Evolutionary conservation across 2,797 vertebrate genomes (phyloP), one percentile per base, ranked within the genome.

Genomic region (Hybognathus amarus): DNA sequence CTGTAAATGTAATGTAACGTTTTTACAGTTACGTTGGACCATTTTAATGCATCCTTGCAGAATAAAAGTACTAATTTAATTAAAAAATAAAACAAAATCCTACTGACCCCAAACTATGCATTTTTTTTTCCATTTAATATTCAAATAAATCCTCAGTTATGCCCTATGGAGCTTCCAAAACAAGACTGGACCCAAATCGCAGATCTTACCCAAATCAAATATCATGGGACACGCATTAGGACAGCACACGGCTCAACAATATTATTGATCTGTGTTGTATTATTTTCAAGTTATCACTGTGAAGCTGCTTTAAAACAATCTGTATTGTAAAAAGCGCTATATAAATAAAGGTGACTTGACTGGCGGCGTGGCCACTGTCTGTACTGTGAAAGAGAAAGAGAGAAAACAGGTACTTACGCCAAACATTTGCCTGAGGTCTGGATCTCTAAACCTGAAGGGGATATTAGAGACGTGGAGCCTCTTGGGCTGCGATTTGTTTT

Each of bases 341-440:
- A 33, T 33, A 33, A 33, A 33, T 33, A 33, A 33, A 33, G 30
- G 30, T 33, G 30, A 33, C 30, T 33, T 33, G 30, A 3, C 30
- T 33, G 30, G 30, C 30, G 30, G 79, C 20, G 12, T 36, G 30
- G 20, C 24, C 69, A 17, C 38, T 36, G 18, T 45, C 27, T 17
- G 20, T 40, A 24, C 40, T 18, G 30, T 36, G 27, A 74, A 7
- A 66, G 20, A 66, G 52, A 13, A n/a, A 40, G 8, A 20, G 30
- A 22, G 40, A 24, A n/a, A 40, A 12, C 2, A 68, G 67, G 64
- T 90, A 96, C 97, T 97, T 93, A 98, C 97, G 71, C 97, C 97
- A 91, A 98, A 98, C 97, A 98, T 98, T 96, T 98, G 97, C 92
- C 97, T 96, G 93, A 98, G 97, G 90, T 98, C 97, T 77, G 97